A percentile compares a stretch with the other conserved stretches of the same genome.
Evolutionary conservation across 2,797 vertebrate species (phyloP).

Genomic region (Bradypus variegatus): DNA sequence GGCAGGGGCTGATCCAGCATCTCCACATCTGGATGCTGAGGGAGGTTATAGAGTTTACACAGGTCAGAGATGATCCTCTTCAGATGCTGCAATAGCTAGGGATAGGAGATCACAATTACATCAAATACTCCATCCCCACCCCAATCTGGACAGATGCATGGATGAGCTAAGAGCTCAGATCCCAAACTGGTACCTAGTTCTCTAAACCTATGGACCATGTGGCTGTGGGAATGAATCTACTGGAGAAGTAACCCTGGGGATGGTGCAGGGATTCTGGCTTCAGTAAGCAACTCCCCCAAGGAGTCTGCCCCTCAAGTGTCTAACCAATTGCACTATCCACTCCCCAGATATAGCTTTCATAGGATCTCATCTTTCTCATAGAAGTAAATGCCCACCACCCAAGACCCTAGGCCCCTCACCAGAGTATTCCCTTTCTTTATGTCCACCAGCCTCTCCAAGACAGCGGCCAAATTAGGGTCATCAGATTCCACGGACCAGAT

Average conservation of each 20-base stretch:
- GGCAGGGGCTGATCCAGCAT: slow-evolving; percentile 97
- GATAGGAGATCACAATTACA: neutral
- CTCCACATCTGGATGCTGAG: slow-evolving; percentile 95
- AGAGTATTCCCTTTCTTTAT: slow-evolving; percentile 92
- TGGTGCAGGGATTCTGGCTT: neutral
- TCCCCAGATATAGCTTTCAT: neutral
- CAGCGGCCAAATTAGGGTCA: slow-evolving; percentile 93
- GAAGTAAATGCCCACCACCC: neutral
- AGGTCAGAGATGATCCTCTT: slow-evolving; percentile 97
- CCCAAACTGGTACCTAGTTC: neutral
- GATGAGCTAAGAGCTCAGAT: neutral
- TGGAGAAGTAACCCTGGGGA: neutral
- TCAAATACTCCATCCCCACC: neutral
- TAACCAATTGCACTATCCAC: neutral
- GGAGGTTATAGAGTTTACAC: slow-evolving; percentile 96
- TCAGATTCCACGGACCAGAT: slow-evolving; percentile 99
- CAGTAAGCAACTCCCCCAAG: neutral
- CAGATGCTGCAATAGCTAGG: slow-evolving; percentile 91
- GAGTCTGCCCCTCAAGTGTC: neutral
- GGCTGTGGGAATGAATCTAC: neutral
- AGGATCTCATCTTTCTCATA: neutral
- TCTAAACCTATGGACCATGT: neutral
- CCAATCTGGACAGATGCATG: neutral
- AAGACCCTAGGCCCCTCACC: slow-evolving; percentile 71
- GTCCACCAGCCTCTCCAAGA: slow-evolving; percentile 92